A percentile compares a stretch with the other conserved stretches of the same genome.
phyloP scores from a whole-genome alignment of 2,113 vertebrate species.

The Burhinus oedicnemus region DNA sequence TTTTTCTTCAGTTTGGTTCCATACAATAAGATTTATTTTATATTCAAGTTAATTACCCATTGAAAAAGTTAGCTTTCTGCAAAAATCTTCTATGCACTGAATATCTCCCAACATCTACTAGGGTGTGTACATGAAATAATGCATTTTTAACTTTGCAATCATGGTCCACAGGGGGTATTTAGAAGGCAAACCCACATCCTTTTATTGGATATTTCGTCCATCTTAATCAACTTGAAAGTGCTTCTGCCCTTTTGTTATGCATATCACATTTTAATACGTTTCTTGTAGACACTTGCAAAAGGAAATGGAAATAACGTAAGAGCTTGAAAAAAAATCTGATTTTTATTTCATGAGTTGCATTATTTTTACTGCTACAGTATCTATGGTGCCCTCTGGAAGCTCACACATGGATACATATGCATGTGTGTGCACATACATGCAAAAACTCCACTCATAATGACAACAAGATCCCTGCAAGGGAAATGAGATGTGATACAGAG shows the following conservation, averaged over 20 bases:
- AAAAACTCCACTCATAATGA: rapidly evolving
- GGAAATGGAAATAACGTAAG: background rate
- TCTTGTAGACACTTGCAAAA: background rate
- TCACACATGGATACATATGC: rapidly evolving
- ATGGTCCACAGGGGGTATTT: background rate
- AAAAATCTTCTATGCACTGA: background rate
- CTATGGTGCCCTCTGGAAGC: background rate
- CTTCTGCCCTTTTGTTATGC: background rate
- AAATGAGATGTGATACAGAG: background rate
- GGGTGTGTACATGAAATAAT: background rate
- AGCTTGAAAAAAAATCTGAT: background rate
- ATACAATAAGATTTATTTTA: background rate
- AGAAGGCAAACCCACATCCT: background rate
- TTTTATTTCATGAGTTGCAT: background rate
- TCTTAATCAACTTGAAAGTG: background rate
- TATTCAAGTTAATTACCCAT: background rate
- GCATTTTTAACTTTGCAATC: background rate
- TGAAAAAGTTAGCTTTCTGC: background rate
- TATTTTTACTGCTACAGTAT: background rate
- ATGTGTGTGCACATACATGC: no score
- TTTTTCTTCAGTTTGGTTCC: background rate
- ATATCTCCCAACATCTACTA: background rate
- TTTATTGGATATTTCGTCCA: background rate
- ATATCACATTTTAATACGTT: background rate
- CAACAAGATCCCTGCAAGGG: background rate